Percentiles rank a stretch among this genome's conserved stretches.
Conservation (phyloP, 2,113 vertebrate species). For the Talpa occidentalis region DNA sequence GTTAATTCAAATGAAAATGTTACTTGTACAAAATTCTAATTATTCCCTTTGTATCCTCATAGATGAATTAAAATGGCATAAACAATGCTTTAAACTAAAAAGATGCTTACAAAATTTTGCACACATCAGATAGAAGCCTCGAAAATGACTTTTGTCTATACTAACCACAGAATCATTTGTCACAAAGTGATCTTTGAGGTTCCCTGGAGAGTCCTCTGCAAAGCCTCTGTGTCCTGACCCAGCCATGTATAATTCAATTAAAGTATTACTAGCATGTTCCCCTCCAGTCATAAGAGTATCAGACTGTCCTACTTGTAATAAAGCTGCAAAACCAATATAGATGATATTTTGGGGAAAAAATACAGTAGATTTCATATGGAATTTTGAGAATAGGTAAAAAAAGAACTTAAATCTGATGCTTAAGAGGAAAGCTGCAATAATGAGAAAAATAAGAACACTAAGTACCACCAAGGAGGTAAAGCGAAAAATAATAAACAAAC, state of each 20-base stretch:
- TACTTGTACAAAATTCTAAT: neutral
- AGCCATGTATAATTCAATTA: neutral
- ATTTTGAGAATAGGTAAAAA: neutral
- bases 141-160: neutral
- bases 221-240: fast-evolving
- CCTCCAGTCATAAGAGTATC: neutral
- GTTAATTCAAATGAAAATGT: constrained; percentile 12
- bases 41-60: neutral
- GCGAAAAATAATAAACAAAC: neutral
- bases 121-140: neutral
- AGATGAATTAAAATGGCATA: neutral
- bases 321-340: neutral
- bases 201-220: neutral
- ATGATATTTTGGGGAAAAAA: neutral
- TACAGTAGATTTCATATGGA: neutral
- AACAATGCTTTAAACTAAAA: neutral
- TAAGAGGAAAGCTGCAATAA: neutral
- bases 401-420: fast-evolving
- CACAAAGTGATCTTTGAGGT: neutral
- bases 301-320: neutral
- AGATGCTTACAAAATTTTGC: neutral
- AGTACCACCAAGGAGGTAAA: neutral
- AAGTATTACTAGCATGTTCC: neutral
- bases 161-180: neutral
- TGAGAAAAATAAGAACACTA: neutral